Conservation (phyloP, 1,140 invertebrate genomes). For the Papilio polyxenes region DNA sequence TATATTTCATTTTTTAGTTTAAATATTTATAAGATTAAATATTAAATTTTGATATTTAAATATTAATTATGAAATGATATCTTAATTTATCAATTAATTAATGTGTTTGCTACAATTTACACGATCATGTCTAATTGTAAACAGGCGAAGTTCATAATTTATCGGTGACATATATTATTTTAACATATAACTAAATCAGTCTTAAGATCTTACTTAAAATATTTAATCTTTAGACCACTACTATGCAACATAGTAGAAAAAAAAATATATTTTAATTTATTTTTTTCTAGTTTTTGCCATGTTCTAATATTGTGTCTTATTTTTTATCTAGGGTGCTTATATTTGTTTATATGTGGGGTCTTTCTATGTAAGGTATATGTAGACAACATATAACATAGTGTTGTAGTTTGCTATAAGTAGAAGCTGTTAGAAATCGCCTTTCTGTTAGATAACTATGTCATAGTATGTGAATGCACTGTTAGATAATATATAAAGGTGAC, state of each 20-base stretch:
- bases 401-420: slow-evolving; percentile 54
- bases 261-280: neutral
- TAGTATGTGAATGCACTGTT: slow-evolving; percentile 71
- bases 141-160: too few relatives aligned
- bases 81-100: too few relatives aligned
- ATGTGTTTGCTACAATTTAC: too few relatives aligned
- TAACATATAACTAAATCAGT: neutral
- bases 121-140: too few relatives aligned
- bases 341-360: slow-evolving; percentile 20
- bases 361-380: slow-evolving; percentile 6
- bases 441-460: slow-evolving; percentile 65
- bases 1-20: too few relatives aligned
- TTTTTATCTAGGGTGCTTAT: slow-evolving; percentile 19
- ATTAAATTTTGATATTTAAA: too few relatives aligned
- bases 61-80: too few relatives aligned
- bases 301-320: slow-evolving; percentile 36
- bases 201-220: neutral
- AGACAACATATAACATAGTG: slow-evolving; percentile 43
- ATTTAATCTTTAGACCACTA: neutral
- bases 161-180: neutral
- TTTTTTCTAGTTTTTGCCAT: neutral
- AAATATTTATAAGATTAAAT: too few relatives aligned
- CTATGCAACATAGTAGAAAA: neutral
- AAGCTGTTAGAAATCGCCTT: slow-evolving; percentile 63
- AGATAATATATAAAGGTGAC: slow-evolving; percentile 49